Base-by-base conservation (phyloP, 1,140 invertebrate genomes). In the Phymorhynchus buccinoides region DNA sequence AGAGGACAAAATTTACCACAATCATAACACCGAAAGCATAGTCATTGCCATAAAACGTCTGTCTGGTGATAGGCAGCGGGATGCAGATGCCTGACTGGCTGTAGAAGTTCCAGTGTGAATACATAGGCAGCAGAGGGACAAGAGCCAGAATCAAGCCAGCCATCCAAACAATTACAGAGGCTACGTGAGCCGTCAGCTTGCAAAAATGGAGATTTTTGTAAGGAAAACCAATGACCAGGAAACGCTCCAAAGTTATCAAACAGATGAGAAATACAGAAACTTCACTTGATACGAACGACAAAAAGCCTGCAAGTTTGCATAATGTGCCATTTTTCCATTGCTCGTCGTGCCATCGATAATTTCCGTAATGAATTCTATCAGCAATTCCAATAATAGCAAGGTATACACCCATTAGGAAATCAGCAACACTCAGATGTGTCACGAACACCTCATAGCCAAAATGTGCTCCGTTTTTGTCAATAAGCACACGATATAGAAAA, bases 321-420 rank as follows among this genome's bases (percentile, higher is more conserved):
- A 75, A 77, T 6, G 41, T 35, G 18, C 83, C 62, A 7, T 84
- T 68, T 80, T 86, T 85, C 90, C 90, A 91, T 0, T 48, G 7
- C 4, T 56, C 42, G 30, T 87, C 89, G 52, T 89, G 37, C 39
- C 84, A 85, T 22, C 83, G 83, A 71, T 91, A 91, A 9, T 52
- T 35, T 35, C 89, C 89, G 35, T 87, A 56, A 56, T 87, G 90
- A 4, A 81, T 41, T 14, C 80, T 48, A 71, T 91, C 90, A 12
- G 87, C 88, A 9, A 86, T 44, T 12, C 87, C 89, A 35, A 91
- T 90, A 16, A 90, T 88, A 3, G 88, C 56, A 56, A 91, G 66
- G 71, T 91, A 91, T 7, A 91, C 35, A 4, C 90, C 90, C 90
- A 89, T 91, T 22, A 90, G 62, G 32, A 90, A 86, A 71, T 91